Evolutionary conservation across 64 coral and sea anemone genomes (phyloP).

Genomic region (Exaiptasia diaphana): DNA sequence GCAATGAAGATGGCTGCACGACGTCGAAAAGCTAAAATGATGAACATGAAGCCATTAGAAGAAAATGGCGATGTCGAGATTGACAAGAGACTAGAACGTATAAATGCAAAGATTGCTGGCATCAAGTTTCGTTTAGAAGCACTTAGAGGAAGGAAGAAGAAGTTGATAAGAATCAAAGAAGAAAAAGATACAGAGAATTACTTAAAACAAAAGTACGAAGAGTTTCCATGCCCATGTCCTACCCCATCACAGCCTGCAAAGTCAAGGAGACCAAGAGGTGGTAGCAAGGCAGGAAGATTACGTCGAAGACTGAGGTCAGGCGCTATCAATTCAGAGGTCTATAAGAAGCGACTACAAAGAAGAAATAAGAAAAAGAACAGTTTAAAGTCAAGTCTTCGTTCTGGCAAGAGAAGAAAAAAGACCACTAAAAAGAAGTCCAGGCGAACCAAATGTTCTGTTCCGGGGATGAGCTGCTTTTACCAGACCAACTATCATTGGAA

Average conservation of each 20-base stretch:
- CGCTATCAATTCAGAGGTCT: background rate
- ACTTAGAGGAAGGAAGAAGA: slow-evolving; percentile 65
- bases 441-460: slow-evolving; percentile 44
- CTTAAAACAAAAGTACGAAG: slow-evolving; percentile 53
- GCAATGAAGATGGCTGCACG: slow-evolving; percentile 15
- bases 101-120: slow-evolving; percentile 70
- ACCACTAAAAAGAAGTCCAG: slow-evolving; percentile 44
- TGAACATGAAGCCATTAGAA: background rate
- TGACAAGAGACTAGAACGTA: slow-evolving; percentile 55
- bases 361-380: background rate
- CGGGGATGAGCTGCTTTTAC: slow-evolving; percentile 77
- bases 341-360: background rate
- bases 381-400: background rate
- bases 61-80: background rate
- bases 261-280: background rate
- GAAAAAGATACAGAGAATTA: slow-evolving; percentile 7
- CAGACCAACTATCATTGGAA: slow-evolving; percentile 87
- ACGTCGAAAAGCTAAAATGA: slow-evolving; percentile 21
- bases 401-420: background rate
- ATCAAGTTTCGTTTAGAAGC: slow-evolving; percentile 37
- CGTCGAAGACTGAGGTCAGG: background rate
- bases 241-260: background rate
- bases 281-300: background rate
- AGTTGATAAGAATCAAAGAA: slow-evolving; percentile 55
- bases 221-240: slow-evolving; percentile 50